Conservation (phyloP, 1,140 invertebrate species). For the Ephestia elutella region DNA sequence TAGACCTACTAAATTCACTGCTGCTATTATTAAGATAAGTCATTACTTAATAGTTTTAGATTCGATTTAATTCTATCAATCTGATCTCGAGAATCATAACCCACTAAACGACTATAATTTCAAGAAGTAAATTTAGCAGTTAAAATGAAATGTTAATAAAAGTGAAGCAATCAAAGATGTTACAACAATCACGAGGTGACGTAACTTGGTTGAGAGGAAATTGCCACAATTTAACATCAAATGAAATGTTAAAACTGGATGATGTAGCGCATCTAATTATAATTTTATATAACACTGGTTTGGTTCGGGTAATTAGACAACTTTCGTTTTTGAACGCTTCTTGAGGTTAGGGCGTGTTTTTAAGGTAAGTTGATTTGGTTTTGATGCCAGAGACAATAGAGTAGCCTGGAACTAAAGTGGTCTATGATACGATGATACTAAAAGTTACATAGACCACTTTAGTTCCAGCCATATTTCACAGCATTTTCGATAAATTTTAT, state of each 20-base stretch:
- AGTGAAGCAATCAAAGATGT: not conserved
- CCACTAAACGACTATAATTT: too few relatives aligned
- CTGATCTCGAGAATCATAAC: too few relatives aligned
- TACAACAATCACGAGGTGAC: not conserved
- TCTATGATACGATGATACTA: too few relatives aligned
- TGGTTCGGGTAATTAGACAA: slow-evolving; percentile 34
- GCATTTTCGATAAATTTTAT: too few relatives aligned
- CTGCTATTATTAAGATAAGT: too few relatives aligned
- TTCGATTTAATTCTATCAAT: too few relatives aligned
- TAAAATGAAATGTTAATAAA: not conserved
- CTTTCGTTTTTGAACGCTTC: slow-evolving; percentile 36
- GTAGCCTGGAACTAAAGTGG: too few relatives aligned
- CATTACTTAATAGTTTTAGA: too few relatives aligned
- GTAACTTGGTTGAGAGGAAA: slow-evolving; percentile 7
- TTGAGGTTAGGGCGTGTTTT: slow-evolving; percentile 6
- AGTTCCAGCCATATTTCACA: too few relatives aligned
- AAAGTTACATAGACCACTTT: too few relatives aligned
- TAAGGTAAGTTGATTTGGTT: not conserved
- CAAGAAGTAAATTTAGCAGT: not conserved
- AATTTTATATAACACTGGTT: slow-evolving; percentile 48
- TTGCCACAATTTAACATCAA: slow-evolving; percentile 14
- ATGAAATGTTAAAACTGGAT: slow-evolving; percentile 23
- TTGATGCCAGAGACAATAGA: too few relatives aligned
- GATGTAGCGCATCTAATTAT: slow-evolving; percentile 38
- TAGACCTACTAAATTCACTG: too few relatives aligned